Evolutionary conservation across 2,888 invertebrate genomes (phyloP).

Genomic region (Oxycera nigricornis): DNA sequence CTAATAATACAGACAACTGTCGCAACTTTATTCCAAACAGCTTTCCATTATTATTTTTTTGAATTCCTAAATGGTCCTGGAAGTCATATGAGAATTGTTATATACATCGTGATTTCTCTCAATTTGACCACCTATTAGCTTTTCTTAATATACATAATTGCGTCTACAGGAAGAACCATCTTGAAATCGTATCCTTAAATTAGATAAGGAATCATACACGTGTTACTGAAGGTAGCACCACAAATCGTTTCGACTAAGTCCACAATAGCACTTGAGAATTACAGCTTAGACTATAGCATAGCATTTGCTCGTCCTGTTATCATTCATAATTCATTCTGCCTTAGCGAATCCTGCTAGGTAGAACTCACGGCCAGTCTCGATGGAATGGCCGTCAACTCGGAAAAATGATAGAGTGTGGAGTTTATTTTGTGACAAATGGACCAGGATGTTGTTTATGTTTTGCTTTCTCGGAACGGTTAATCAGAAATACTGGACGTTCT

Average conservation of each 20-base stretch:
- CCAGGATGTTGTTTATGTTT: conserved; percentile 33
- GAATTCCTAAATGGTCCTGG: no score
- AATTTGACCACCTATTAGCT: conserved; percentile 17
- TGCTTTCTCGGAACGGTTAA: conserved; percentile 17
- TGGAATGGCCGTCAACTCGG: not conserved
- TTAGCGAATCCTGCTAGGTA: not conserved
- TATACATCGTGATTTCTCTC: conserved; percentile 16
- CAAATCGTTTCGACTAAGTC: not conserved
- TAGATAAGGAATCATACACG: not conserved
- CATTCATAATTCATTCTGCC: not conserved
- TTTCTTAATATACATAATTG: not conserved
- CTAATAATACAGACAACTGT: no score
- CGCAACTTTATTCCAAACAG: no score
- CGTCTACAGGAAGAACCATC: not conserved
- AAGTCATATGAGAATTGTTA: not conserved
- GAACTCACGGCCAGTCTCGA: not conserved
- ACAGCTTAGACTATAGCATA: not conserved
- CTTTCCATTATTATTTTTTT: no score
- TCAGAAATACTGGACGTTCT: conserved; percentile 13
- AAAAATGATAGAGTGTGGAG: conserved; percentile 10
- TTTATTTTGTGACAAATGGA: conserved; percentile 37
- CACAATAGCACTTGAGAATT: not conserved
- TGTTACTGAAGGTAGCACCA: no score
- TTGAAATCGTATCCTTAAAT: conserved; percentile 14
- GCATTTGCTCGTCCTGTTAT: not conserved